Base-by-base conservation (phyloP, 1,140 invertebrate species). In the Cryptotermes secundus region DNA sequence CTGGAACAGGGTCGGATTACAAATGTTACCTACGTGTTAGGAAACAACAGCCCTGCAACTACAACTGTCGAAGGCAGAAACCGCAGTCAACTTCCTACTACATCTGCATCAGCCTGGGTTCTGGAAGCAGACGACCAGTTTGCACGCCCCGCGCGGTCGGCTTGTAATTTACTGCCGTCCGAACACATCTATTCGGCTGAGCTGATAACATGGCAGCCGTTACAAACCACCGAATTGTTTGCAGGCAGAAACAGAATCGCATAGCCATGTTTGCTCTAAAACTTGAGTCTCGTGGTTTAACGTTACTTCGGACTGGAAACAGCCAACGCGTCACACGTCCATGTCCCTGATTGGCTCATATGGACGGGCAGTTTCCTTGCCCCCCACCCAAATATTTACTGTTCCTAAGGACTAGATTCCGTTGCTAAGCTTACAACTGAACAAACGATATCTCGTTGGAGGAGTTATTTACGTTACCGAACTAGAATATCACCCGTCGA, bases 141-240 rank as follows among this genome's bases (percentile, higher is more conserved):
- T 72, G 59, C 59, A 72, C 59, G 59, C 26, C 59, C n/a, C n/a
- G 59, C 26, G 26, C 59, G 26, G n/a, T 14, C 59, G 26, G n/a
- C 59, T 31, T 2, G 59, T 72, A 72, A 72, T 72, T 72, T 72
- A 31, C 59, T 72, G 26, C 31, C 59, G 26, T 31, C n/a, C n/a
- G 59, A n/a, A 72, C 31, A 26, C 59, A 72, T 72, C 59, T 31
- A 72, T 26, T 72, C 59, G 26, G 14, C n/a, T 1, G 26, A 72
- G n/a, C 59, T 72, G 59, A 72, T 72, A 72, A 72, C 31, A 72
- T 2, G 31, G 59, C 59, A 72, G 59, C 59, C 59, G 59, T 72
- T n/a, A n/a, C 59, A 72, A 72, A 72, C 59, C 59, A n/a, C 59
- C 59, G 59, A 72, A 72, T 2, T 72, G 59, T 72, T 72, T 72